Conservation (phyloP, 2,888 invertebrate genomes). For the Limnephilus rhombicus region DNA sequence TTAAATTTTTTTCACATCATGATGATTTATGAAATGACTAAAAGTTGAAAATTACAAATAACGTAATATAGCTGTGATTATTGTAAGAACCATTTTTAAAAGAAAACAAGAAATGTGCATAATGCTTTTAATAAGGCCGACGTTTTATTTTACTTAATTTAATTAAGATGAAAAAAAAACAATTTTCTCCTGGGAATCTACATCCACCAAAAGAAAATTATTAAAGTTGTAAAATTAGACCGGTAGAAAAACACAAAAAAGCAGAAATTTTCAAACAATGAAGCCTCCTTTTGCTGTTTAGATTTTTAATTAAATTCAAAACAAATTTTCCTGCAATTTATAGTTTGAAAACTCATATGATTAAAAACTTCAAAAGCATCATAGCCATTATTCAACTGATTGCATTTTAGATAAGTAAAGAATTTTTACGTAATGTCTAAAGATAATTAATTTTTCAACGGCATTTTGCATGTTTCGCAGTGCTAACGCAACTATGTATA, state of each 20-base stretch:
- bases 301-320: neutral
- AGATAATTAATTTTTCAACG: too few species aligned
- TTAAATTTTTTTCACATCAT: too few species aligned
- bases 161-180: neutral
- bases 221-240: neutral
- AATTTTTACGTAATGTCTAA: neutral
- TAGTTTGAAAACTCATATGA: neutral
- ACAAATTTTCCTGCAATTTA: neutral
- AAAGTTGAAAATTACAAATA: too few species aligned
- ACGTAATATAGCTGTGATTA: too few species aligned
- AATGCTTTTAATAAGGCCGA: neutral
- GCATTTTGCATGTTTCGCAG: too few species aligned
- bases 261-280: neutral
- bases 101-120: too few species aligned
- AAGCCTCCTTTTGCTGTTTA: neutral
- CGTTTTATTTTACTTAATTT: neutral
- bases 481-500: too few species aligned
- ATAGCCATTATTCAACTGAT: neutral
- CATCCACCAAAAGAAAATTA: neutral
- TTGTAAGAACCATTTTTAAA: too few species aligned
- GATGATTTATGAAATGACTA: too few species aligned
- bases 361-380: neutral
- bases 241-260: neutral
- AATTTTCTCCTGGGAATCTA: neutral
- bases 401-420: neutral